Base-by-base conservation (phyloP, 1,140 invertebrate species). In the Linepithema humile region DNA sequence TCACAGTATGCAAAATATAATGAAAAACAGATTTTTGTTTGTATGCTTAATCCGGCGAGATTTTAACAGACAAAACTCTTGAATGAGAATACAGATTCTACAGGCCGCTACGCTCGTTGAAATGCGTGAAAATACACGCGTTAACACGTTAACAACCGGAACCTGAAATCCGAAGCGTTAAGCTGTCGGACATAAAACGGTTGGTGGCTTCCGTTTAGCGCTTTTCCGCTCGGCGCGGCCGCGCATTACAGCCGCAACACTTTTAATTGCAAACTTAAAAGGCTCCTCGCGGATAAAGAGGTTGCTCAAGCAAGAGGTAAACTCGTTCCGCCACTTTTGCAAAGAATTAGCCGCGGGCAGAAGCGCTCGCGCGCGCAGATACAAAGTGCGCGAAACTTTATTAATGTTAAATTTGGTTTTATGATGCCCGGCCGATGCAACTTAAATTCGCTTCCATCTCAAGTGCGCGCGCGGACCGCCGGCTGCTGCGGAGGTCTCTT, bases 381-480 rank as follows among this genome's bases (percentile, higher is more conserved):
- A 83, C 82, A 83, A 83, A 83, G 82, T 57, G 69, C 70, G 72
- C 82, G 45, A 77, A 83, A 83, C 82, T 83, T 83, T 83, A 83
- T 83, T 83, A 83, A 75, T 74, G 82, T 83, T 83, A 75, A 83
- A 83, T 83, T 83, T 43, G 82, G 82, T 83, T 83, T 83, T 77
- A 83, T 83, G 72, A 83, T 83, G 59, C 45, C 82, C 40, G 23
- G n/a, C 75, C 59, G 59, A 77, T 64, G 59, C 43, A 75, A 77
- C 72, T 83, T 75, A 64, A 77, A 75, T 75, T 74, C 70, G 57
- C 55, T 80, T 17, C 38, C 23, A 64, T 23, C 48, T 43, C 3
- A 55, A 80, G 62, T 69, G 64, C 62, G 59, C 32, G 23, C 75
- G 48, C n/a, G n/a, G n/a, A n/a, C n/a, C n/a, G 35, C 48, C 7